These are phyloP conservation scores for Channa maculata DNA, from an alignment of 2,113 vertebrate species.

Conservation along the genomic window DNA sequence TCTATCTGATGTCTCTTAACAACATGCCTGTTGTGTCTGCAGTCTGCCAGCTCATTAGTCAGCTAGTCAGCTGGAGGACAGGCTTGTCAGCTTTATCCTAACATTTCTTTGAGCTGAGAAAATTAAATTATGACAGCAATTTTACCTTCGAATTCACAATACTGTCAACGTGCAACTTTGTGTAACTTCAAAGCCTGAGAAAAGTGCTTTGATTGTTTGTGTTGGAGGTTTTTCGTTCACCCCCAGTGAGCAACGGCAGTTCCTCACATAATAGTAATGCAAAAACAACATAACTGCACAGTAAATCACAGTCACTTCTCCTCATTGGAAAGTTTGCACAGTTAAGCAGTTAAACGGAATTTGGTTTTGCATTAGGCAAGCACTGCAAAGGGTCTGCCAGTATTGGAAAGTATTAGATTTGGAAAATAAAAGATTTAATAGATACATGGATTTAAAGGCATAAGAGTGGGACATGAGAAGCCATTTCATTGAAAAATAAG, in stretches of 20 bases:
- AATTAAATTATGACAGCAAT: conserved; percentile 33
- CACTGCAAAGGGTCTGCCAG: not conserved
- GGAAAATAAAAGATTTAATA: not conserved
- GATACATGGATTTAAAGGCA: not conserved
- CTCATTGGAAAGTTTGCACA: not conserved
- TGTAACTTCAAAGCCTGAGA: not conserved
- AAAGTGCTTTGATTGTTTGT: conserved; percentile 4
- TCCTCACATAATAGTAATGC: not conserved
- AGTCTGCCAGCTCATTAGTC: conserved; percentile 58
- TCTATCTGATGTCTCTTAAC: conserved; percentile 30
- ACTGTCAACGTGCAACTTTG: conserved; percentile 23
- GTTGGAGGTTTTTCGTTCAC: not conserved
- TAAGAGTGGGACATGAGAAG: not conserved
- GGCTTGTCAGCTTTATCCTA: conserved; percentile 28
- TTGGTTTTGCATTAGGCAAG: not conserved
- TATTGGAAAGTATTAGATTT: too few relatives aligned
- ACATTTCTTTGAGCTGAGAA: conserved; percentile 27
- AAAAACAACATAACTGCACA: not conserved
- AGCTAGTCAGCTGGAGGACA: conserved; percentile 43
- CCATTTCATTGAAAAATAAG: not conserved
- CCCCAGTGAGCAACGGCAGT: not conserved
- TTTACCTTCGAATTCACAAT: conserved; percentile 21
- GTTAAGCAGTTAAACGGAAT: not conserved
- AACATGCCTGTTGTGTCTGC: conserved; percentile 42
- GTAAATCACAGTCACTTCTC: not conserved